These are phyloP conservation scores for Aramus guarauna DNA, from an alignment of 2,113 vertebrate species.

Conservation along the genomic window DNA sequence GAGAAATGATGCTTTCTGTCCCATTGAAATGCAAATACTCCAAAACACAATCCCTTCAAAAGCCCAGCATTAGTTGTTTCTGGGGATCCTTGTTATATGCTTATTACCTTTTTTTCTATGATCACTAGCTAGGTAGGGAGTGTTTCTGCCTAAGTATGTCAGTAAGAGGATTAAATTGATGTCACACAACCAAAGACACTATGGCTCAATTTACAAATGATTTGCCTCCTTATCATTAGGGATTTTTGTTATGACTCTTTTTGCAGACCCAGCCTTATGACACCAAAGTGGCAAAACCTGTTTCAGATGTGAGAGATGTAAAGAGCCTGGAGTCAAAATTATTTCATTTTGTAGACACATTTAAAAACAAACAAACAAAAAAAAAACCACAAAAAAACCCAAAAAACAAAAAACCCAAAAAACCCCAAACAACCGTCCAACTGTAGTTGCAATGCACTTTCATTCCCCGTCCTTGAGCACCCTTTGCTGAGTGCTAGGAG, in stretches of 20 bases:
- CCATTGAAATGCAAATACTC: conserved; percentile 67
- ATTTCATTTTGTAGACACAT: not conserved
- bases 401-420: too few relatives aligned
- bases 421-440: too few relatives aligned
- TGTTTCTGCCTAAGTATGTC: not conserved
- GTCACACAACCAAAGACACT: not conserved
- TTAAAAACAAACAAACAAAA: not conserved
- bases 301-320: conserved; percentile 19
- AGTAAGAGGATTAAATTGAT: not conserved
- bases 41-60: conserved; percentile 1
- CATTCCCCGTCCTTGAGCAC: not conserved
- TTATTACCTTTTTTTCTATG: not conserved
- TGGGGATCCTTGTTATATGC: not conserved
- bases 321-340: not conserved
- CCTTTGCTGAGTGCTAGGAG: not conserved
- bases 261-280: not conserved
- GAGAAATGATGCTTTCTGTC: conserved; percentile 36
- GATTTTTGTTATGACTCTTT: not conserved
- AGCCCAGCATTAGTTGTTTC: not conserved
- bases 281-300: not conserved
- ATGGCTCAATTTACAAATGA: not conserved
- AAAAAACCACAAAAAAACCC: too few relatives aligned
- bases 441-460: not conserved
- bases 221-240: not conserved
- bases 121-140: not conserved